A percentile compares a stretch with the other conserved stretches of the same genome.
Evolutionary conservation across 2,797 vertebrate species (phyloP).

Genomic region (Syngnathus acus): DNA sequence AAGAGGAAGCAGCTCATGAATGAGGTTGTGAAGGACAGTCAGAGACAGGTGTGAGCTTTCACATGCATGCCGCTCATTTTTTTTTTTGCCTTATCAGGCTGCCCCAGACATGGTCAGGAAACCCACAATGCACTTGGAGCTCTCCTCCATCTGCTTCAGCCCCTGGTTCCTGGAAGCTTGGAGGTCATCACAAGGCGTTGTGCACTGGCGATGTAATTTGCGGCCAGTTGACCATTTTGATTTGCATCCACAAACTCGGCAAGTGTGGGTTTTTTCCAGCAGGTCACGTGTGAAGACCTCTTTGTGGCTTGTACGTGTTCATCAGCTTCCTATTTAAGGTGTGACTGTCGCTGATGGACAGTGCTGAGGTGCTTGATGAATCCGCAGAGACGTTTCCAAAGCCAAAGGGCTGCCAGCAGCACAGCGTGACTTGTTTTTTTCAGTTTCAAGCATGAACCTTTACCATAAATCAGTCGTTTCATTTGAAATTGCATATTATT

Average conservation of each 20-base stretch:
- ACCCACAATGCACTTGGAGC: constrained; percentile 43
- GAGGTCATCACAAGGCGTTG: constrained; percentile 9
- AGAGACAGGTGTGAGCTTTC: constrained; percentile 32
- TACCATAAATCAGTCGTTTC: constrained; percentile 38
- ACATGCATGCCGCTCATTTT: constrained; percentile 39
- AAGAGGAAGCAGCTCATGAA: constrained; percentile 33
- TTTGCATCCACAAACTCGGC: constrained; percentile 9
- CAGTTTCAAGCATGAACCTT: constrained; percentile 29
- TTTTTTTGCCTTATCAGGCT: constrained; percentile 58
- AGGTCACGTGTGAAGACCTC: constrained; percentile 12
- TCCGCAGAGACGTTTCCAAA: constrained; percentile 35
- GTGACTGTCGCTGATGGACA: constrained; percentile 37
- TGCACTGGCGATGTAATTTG: constrained; percentile 38
- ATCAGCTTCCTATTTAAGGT: constrained; percentile 5
- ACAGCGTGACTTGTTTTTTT: too few relatives aligned
- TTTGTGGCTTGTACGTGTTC: neutral
- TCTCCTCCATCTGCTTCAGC: constrained; percentile 31
- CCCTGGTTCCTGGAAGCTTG: constrained; percentile 2
- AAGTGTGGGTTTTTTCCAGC: neutral
- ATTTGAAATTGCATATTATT: constrained; percentile 50
- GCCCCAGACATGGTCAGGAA: constrained; percentile 48
- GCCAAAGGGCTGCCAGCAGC: constrained; percentile 20
- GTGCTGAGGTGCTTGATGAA: constrained; percentile 43
- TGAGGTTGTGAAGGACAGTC: constrained; percentile 20
- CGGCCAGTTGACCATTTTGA: constrained; percentile 20